Percentiles rank a stretch among this genome's conserved stretches.
These are phyloP conservation scores for Mesorhabditis sp. DNA, from an alignment of 2,888 invertebrate genomes.

Conservation along the genomic window DNA sequence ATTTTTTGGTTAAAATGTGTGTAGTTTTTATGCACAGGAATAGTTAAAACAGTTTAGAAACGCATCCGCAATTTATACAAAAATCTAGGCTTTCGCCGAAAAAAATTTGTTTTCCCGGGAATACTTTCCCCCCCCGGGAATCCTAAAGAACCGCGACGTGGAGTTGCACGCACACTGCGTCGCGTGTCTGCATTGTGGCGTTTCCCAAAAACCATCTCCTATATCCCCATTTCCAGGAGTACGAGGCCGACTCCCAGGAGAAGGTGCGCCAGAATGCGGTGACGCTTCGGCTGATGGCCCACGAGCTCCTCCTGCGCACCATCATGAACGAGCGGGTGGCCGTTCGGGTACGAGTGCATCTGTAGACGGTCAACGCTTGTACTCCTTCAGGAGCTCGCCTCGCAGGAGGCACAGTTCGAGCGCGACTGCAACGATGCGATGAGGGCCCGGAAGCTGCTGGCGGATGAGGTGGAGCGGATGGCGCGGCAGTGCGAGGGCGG, in stretches of 20 bases:
- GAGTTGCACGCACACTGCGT: too few relatives aligned
- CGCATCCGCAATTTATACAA: too few relatives aligned
- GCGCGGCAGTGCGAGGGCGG: not conserved
- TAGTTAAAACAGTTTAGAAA: too few relatives aligned
- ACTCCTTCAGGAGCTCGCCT: not conserved
- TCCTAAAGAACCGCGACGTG: too few relatives aligned
- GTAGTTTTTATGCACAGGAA: too few relatives aligned
- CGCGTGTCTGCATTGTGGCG: too few relatives aligned
- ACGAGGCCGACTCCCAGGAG: not conserved
- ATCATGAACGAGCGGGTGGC: not conserved
- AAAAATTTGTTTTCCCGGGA: too few relatives aligned
- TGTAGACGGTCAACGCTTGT: not conserved
- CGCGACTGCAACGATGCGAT: not conserved
- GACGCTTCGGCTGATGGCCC: not conserved
- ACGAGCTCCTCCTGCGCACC: conserved; percentile 4
- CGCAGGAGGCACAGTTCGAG: not conserved
- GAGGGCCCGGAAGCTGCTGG: not conserved
- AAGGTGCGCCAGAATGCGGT: conserved; percentile 2
- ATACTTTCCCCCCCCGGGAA: too few relatives aligned
- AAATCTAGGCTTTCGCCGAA: too few relatives aligned
- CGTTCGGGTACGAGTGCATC: not conserved
- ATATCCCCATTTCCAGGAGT: not conserved
- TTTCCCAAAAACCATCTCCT: too few relatives aligned
- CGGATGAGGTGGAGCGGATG: not conserved
- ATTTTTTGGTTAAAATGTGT: too few relatives aligned